These are phyloP conservation scores for Tachysurus fulvidraco DNA, from an alignment of 2,113 vertebrate species.

Conservation along the genomic window DNA sequence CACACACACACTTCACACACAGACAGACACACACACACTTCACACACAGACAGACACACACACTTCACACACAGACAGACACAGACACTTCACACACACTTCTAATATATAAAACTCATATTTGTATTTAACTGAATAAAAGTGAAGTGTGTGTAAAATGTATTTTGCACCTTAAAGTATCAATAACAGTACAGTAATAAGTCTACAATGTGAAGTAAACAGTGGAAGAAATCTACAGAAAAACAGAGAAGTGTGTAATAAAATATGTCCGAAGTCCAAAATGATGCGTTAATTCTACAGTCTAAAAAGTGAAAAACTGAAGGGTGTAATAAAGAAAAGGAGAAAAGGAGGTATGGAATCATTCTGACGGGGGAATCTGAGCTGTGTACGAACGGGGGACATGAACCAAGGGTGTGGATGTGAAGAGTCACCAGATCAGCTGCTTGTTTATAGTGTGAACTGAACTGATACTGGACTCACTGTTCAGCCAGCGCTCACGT, in stretches of 20 bases:
- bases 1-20: constrained; percentile 7
- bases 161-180: not conserved
- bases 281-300: too few species aligned
- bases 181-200: not conserved
- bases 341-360: too few species aligned
- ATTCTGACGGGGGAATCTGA: too few species aligned
- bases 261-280: too few species aligned
- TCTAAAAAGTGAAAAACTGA: too few species aligned
- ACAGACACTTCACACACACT: constrained; percentile 34
- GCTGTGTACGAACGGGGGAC: too few species aligned
- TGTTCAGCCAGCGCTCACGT: constrained; percentile 86
- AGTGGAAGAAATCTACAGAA: not conserved
- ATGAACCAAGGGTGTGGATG: too few species aligned
- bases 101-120: not conserved
- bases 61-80: constrained; percentile 12
- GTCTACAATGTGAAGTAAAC: not conserved
- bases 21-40: constrained; percentile 27
- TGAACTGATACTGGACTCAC: constrained; percentile 71
- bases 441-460: not conserved
- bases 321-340: too few species aligned
- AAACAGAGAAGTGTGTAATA: too few species aligned
- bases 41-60: not conserved
- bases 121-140: not conserved
- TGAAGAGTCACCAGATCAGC: not conserved
- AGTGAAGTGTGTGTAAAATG: not conserved